A percentile compares a stretch with the other conserved stretches of the same genome.
Evolutionary conservation across 2,797 vertebrate genomes (phyloP).

Genomic region (Sebastes matsubarae): DNA sequence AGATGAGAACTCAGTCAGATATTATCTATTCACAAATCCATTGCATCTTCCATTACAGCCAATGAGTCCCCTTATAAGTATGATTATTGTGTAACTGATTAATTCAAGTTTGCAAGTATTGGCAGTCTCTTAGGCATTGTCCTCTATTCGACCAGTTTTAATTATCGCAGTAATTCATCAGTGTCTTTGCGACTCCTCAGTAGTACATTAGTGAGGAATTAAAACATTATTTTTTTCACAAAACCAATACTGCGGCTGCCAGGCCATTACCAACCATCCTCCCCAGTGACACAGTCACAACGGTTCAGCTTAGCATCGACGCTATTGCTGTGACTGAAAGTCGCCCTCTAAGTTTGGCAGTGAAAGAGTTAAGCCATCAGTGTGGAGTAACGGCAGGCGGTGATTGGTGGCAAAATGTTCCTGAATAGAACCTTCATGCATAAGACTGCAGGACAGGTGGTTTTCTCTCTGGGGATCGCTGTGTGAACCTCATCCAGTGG

Average conservation of each 20-base stretch:
- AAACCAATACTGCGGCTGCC: conserved; percentile 27
- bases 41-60: neutral
- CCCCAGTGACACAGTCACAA: neutral
- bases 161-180: conserved; percentile 46
- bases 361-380: conserved; percentile 57
- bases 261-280: conserved; percentile 7
- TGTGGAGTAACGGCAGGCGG: conserved; percentile 9
- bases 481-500: conserved; percentile 53
- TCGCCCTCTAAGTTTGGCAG: neutral
- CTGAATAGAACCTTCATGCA: conserved; percentile 56
- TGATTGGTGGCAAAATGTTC: conserved; percentile 60
- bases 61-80: neutral
- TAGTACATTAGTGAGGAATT: conserved; percentile 39
- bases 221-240: conserved; percentile 43
- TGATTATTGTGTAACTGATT: neutral
- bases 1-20: neutral
- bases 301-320: neutral
- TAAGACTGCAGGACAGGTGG: conserved; percentile 57
- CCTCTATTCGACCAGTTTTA: conserved; percentile 21
- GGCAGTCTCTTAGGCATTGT: conserved; percentile 2
- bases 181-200: conserved; percentile 36
- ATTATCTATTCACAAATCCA: neutral
- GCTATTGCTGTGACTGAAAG: neutral
- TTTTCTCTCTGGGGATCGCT: conserved; percentile 54
- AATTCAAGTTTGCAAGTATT: conserved; percentile 6